phyloP scores from a whole-genome alignment of 37 sponge, comb jelly and placozoan species.

The Haliclona indistincta region DNA sequence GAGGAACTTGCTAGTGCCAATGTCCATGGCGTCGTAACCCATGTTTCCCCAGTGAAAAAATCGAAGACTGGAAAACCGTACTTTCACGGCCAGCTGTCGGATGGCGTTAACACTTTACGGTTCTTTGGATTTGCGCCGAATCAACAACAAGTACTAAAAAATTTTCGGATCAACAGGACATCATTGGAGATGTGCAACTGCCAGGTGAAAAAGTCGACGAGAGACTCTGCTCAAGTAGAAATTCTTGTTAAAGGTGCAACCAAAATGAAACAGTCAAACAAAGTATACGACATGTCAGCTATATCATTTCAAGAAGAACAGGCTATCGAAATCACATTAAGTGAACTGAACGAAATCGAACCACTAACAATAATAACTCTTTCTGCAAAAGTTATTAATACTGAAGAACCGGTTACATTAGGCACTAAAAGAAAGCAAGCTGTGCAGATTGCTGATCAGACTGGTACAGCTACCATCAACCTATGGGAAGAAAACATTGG shows the following conservation, averaged over 20 bases:
- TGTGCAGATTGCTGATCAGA: too few relatives aligned
- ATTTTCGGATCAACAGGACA: background rate
- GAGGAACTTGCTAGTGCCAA: background rate
- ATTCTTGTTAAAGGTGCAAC: constrained; percentile 4
- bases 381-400: too few relatives aligned
- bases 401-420: background rate
- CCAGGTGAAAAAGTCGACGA: background rate
- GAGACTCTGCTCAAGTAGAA: background rate
- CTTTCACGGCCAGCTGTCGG: background rate
- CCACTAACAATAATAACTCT: too few relatives aligned
- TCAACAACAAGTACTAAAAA: background rate
- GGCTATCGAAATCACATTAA: too few relatives aligned
- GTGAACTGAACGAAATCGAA: too few relatives aligned
- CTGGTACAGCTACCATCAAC: too few relatives aligned
- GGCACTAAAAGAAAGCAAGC: background rate
- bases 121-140: background rate
- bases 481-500: too few relatives aligned
- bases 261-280: background rate
- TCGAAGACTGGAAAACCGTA: background rate
- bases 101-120: background rate
- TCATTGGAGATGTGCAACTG: background rate
- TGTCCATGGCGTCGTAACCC: constrained; percentile 1
- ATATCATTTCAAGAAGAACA: background rate
- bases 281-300: background rate
- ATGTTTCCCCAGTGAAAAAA: background rate